Percentiles rank a stretch among this genome's conserved stretches.
Evolutionary conservation across 2,888 invertebrate species (phyloP).

Genomic region (Hipparchia sbordonii): DNA sequence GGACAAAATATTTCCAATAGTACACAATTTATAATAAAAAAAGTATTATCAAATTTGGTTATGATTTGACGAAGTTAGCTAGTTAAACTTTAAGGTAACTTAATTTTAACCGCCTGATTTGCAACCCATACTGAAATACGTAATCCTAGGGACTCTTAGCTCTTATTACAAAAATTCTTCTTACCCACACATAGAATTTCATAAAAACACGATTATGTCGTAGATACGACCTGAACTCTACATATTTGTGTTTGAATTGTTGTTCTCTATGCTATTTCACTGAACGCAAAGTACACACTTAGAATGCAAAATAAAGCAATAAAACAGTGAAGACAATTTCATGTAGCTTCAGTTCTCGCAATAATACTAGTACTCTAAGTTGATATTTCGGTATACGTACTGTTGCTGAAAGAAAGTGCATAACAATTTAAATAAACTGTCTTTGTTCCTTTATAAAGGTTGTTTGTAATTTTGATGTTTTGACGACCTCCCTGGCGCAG

Average conservation of each 20-base stretch:
- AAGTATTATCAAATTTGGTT: too few species aligned
- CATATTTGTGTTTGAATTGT: conserved; percentile 13
- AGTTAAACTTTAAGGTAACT: too few species aligned
- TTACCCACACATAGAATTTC: neutral
- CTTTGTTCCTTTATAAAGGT: neutral
- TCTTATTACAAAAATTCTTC: neutral
- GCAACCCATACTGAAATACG: too few species aligned
- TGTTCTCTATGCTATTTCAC: conserved; percentile 10
- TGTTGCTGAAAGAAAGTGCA: neutral
- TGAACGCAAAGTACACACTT: conserved; percentile 16
- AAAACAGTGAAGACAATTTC: conserved; percentile 18
- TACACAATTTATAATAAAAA: too few species aligned
- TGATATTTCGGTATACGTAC: conserved; percentile 9
- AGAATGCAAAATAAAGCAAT: conserved; percentile 16
- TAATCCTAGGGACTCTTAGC: too few species aligned
- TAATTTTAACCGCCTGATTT: too few species aligned
- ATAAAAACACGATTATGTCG: conserved; percentile 2
- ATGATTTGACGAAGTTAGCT: too few species aligned
- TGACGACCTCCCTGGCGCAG: too few species aligned
- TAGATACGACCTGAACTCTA: conserved; percentile 1
- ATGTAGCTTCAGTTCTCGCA: conserved; percentile 3
- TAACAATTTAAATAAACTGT: neutral
- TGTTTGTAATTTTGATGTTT: neutral
- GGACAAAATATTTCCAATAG: too few species aligned
- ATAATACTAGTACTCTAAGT: conserved; percentile 1